Base-by-base conservation (phyloP, 2,888 invertebrate species). In the Dysmachus trigonus region DNA sequence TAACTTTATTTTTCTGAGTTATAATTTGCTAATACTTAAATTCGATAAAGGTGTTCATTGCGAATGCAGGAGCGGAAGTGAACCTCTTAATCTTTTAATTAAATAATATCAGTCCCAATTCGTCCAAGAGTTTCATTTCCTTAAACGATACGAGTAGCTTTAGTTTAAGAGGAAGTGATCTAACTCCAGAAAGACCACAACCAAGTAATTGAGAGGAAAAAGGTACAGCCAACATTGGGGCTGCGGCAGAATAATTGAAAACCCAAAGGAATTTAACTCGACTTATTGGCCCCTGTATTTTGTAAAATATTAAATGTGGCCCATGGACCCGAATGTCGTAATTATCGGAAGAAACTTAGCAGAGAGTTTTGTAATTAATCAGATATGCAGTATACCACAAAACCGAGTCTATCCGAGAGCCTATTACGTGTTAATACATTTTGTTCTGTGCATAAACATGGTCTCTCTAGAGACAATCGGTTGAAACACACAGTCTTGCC, bases 391-490 rank as follows among this genome's bases (percentile, higher is more conserved):
- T 35, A 71, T 35, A 35, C 18, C 35, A 18, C 82, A 27, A 79
- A 47, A 22, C 33, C 18, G 22, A 71, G 71, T 71, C 62, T 27
- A 53, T 82, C 82, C 51, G 22, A 62, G 47, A 71, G 82, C 82
- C 71, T 35, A 82, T 82, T 71, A 62, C 82, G 82, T 82, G 82
- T 82, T 82, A 82, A 62, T 82, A 62, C 82, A 15, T 82, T 82
- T 82, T 35, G 35, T 31, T n/a, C 62, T 82, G 47, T 71, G 82
- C 62, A 82, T 82, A 62, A 82, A 62, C 82, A 82, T 62, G 62
- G 33, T 22, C 27, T 71, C 82, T 82, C 82, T 7, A 62, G 82
- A 71, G 82, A 82, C 62, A 82, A 82, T 82, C 71, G 71, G 82
- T 35, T 71, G 71, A 71, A 82, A 71, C 71, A 71, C 62, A 71